Base-by-base conservation (phyloP, 2,888 invertebrate species). In the Leucoptera coffeella region DNA sequence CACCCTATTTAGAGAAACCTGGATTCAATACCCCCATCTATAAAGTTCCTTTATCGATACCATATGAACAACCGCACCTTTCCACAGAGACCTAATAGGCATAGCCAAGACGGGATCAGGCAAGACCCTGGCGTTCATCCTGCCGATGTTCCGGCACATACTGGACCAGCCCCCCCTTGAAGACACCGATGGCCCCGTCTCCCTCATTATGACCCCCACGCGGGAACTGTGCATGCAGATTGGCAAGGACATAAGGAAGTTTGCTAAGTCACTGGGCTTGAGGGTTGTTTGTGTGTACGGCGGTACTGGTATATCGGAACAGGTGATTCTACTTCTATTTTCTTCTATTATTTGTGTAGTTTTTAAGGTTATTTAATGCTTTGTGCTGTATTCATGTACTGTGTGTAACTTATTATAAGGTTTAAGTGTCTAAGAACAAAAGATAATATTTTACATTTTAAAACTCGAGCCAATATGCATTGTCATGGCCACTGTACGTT, bases 21-120 rank as follows among this genome's bases (percentile, higher is more conserved):
- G n/a, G n/a, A n/a, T n/a, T n/a, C n/a, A n/a, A n/a, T n/a, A n/a
- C n/a, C n/a, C n/a, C n/a, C n/a, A n/a, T n/a, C n/a, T n/a, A n/a
- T n/a, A n/a, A n/a, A n/a, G n/a, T n/a, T n/a, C n/a, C n/a, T n/a
- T n/a, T n/a, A n/a, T n/a, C n/a, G n/a, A n/a, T n/a, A n/a, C n/a
- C n/a, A n/a, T n/a, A n/a, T 10, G 10, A 15, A 5, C 14, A 15
- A 6, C 6, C 9, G n/a, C 12, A 19, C 19, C 26, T 19, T 4
- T 23, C 48, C 43, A 6, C 44, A 72, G 72, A 30, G 96, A 99
- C 62, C 72, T 99, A 32, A 99, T 99, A 45, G 97, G 97, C 29
- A 99, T 99, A 50, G 99, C 99, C 2, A 99, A 99, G 67, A 99
- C 99, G 0, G 97, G 97, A 23, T 94, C 94, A 47, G 99, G 99